phyloP scores from a whole-genome alignment of 2,113 vertebrate genomes.

The Oreotrochilus melanogaster region DNA sequence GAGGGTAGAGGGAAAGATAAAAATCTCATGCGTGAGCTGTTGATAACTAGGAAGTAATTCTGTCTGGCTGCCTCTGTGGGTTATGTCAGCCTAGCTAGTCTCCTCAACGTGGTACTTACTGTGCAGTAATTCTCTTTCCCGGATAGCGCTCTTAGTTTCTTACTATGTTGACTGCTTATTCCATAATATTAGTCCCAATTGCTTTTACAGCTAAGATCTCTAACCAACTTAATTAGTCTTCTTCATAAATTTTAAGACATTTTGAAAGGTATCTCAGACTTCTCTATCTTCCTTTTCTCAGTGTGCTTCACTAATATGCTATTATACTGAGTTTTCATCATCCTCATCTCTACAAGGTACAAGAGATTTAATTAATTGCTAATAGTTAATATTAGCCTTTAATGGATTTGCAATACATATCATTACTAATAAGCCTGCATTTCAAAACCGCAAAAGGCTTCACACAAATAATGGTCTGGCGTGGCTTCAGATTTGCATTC shows the following conservation, averaged over 20 bases:
- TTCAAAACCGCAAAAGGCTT: not conserved
- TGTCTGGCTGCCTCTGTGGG: not conserved
- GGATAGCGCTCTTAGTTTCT: not conserved
- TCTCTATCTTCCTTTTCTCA: not conserved
- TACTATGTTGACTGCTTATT: not conserved
- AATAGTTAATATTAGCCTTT: not conserved
- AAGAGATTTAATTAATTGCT: not conserved
- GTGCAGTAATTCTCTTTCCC: not conserved
- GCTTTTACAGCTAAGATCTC: not conserved
- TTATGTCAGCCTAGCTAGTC: not conserved
- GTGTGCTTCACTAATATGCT: not conserved
- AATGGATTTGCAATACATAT: not conserved
- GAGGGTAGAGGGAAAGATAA: not conserved
- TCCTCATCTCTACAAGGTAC: not conserved
- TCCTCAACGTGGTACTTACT: not conserved
- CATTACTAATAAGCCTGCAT: not conserved
- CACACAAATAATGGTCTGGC: not conserved
- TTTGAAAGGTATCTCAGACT: not conserved
- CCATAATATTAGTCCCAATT: not conserved
- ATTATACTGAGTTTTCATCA: accelerated
- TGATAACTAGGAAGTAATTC: not conserved
- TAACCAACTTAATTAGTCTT: not conserved
- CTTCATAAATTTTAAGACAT: not conserved
- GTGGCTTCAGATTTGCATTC: not conserved
- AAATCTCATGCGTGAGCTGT: not conserved